Evolutionary conservation across 2,888 invertebrate species (phyloP).

Genomic region (Callyntrura sp.): DNA sequence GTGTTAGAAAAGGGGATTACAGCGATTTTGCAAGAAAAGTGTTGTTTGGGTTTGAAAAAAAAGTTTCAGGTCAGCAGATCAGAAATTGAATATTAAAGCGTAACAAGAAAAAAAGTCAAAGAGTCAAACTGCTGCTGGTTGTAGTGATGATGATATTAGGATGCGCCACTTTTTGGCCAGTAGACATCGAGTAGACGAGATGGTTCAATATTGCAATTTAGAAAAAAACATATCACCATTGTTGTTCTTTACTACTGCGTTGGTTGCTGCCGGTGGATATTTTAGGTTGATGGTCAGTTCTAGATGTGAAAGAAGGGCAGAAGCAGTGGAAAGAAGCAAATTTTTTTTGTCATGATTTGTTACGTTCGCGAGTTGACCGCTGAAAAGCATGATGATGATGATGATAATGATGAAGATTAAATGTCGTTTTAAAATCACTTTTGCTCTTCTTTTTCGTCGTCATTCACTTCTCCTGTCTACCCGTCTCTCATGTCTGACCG

Average conservation of each 20-base stretch:
- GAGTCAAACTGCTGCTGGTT: not conserved
- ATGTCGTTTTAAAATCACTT: constrained; percentile 23
- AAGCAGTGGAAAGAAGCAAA: not conserved
- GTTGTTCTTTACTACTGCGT: not conserved
- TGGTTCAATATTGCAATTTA: constrained; percentile 30
- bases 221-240: not conserved
- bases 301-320: not conserved
- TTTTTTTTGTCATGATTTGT: constrained; percentile 17
- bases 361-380: constrained; percentile 4
- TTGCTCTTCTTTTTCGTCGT: constrained; percentile 8
- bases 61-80: constrained; percentile 33
- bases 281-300: constrained; percentile 12
- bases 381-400: not conserved
- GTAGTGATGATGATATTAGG: too few species aligned
- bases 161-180: not conserved
- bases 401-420: not conserved
- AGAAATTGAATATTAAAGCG: constrained; percentile 21
- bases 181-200: constrained; percentile 19
- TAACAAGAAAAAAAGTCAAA: not conserved
- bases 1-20: not conserved
- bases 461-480: not conserved
- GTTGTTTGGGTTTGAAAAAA: not conserved
- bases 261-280: not conserved
- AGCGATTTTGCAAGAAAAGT: not conserved
- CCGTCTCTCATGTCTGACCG: not conserved